These are phyloP conservation scores for Xylocopa sonorina DNA, from an alignment of 1,140 invertebrate species.

Conservation along the genomic window DNA sequence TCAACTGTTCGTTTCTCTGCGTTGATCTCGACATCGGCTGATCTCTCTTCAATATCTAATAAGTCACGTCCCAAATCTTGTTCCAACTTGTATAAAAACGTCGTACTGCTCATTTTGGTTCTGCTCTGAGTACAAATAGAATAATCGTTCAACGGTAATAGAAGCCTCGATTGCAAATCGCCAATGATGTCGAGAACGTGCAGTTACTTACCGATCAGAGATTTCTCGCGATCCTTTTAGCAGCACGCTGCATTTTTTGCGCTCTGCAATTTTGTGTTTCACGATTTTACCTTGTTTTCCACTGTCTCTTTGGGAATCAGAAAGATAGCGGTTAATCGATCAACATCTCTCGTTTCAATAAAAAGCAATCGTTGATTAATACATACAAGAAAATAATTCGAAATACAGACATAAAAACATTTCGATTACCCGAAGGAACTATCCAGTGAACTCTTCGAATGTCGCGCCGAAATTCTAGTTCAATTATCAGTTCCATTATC, in stretches of 20 bases:
- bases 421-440: not conserved
- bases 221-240: not conserved
- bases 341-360: not conserved
- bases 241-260: constrained; percentile 23
- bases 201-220: not conserved
- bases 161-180: not conserved
- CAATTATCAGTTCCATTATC: not conserved
- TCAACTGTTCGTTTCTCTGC: not conserved
- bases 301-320: not conserved
- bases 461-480: not conserved
- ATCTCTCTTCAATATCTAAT: not conserved
- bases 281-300: not conserved
- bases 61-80: not conserved
- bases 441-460: not conserved
- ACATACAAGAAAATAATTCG: not conserved
- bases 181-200: not conserved
- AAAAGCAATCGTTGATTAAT: not conserved
- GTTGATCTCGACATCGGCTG: not conserved
- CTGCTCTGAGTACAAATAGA: no score
- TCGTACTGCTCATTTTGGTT: not conserved
- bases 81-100: not conserved
- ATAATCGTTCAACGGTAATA: no score
- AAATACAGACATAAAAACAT: not conserved
- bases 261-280: constrained; percentile 1
- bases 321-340: not conserved